Base-by-base conservation (phyloP, 2,797 vertebrate species). In the Enteromius mattozi region DNA sequence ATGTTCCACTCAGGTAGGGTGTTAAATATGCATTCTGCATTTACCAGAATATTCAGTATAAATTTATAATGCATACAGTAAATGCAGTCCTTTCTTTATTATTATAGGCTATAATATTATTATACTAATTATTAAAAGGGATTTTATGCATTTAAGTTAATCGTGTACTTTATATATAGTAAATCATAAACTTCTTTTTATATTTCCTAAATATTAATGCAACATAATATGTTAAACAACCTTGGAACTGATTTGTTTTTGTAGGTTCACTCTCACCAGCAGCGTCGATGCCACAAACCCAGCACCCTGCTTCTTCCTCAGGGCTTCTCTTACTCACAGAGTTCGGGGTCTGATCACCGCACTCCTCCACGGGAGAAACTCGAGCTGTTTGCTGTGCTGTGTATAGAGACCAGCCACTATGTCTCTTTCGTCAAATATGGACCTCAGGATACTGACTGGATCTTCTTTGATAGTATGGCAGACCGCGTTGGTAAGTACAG, bases 401-500 rank as follows among this genome's bases (percentile, higher is more conserved):
- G 96, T 92, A 98, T 98, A 0, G 97, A 98, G 92, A 98, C 97
- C 42, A 98, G 97, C 59, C 97, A 98, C 91, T 98, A 98, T 0
- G 97, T 98, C 45, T 96, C 97, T 87, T 98, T 98, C 0, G 93
- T 98, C 84, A 97, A 96, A n/a, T 90, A 97, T 0, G 97, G 97
- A 6, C 95, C 95, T 0, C 80, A 90, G 37, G 88, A 80, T 0
- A n/a, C 92, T 0, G 94, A 97, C 91, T 98, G 97, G 97, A 95
- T 97, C 92, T 98, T 98, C 91, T 97, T 97, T 0, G 97, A 98
- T 93, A 98, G 97, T 92, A 98, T 98, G 97, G 96, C 97, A 0
- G 97, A 98, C 91, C 91, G 97, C 78, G 65, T 96, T 0, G 97
- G 97, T 97, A 88, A 93, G 94, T 6, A 3, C 1, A 16, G 59